These are phyloP conservation scores for Tokudaia muenninki DNA, from an alignment of 2,797 vertebrate species.

Conservation along the genomic window DNA sequence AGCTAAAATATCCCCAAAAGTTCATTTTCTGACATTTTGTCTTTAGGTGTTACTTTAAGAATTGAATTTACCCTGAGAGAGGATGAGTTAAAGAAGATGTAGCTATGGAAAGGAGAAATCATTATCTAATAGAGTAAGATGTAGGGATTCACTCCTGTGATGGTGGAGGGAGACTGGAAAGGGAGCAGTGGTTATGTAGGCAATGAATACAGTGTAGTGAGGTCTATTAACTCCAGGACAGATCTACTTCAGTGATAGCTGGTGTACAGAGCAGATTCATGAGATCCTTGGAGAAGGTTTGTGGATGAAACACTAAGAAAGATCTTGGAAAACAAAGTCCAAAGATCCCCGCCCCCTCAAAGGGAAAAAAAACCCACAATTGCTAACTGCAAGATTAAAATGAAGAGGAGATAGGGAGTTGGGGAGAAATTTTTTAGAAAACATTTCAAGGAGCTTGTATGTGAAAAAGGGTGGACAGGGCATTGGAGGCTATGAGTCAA, in stretches of 20 bases:
- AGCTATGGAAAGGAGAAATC: background rate
- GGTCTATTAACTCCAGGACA: background rate
- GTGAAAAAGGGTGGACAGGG: background rate
- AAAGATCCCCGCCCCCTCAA: accelerated
- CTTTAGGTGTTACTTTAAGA: background rate
- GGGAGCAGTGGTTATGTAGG: accelerated
- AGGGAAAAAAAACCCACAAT: background rate
- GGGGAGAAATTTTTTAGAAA: no score
- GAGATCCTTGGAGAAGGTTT: background rate
- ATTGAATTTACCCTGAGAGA: background rate
- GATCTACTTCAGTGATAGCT: accelerated
- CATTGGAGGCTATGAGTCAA: background rate
- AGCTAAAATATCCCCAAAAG: background rate
- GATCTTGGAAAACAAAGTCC: background rate
- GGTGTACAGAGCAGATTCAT: background rate
- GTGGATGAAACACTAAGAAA: background rate
- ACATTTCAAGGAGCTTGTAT: background rate
- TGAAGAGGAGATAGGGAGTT: background rate
- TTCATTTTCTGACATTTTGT: background rate
- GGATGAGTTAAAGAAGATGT: background rate
- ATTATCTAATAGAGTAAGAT: accelerated
- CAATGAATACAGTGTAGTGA: accelerated
- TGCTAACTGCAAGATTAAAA: background rate
- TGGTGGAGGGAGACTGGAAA: accelerated
- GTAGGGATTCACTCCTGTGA: no score